Percentiles rank a stretch among this genome's conserved stretches.
These are phyloP conservation scores for Cremastinae sp. DNA, from an alignment of 2,888 invertebrate species.

Conservation along the genomic window DNA sequence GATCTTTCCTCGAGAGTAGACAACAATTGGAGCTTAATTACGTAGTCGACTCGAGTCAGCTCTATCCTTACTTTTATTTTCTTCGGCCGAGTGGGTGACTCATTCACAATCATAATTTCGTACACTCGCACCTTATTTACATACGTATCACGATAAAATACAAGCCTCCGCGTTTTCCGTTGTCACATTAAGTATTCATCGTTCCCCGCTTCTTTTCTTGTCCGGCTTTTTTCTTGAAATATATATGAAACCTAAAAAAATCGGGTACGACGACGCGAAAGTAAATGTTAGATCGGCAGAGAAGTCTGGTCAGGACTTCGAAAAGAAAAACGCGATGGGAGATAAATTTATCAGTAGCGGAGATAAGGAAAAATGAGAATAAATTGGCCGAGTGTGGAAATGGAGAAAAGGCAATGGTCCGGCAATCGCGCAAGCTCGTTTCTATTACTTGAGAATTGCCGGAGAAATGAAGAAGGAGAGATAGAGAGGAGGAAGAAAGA, in stretches of 20 bases:
- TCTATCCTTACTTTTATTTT: conserved; percentile 29
- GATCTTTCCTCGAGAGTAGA: conserved; percentile 58
- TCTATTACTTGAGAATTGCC: background rate
- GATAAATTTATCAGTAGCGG: background rate
- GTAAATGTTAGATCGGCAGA: background rate
- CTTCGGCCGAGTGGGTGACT: conserved; percentile 45
- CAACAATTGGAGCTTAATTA: conserved; percentile 75
- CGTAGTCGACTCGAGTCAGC: conserved; percentile 58
- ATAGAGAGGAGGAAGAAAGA: background rate
- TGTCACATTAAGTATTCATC: conserved; percentile 2
- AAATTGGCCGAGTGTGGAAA: background rate
- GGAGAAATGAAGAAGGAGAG: conserved; percentile 6
- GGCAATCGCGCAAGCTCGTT: too few species aligned
- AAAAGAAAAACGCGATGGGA: too few species aligned
- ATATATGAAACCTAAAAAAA: background rate
- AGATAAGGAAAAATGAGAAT: background rate
- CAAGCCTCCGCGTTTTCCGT: conserved; percentile 47
- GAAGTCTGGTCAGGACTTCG: background rate
- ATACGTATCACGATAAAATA: conserved; percentile 29
- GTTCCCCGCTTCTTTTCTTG: background rate
- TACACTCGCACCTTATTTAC: conserved; percentile 4
- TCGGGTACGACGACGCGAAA: background rate
- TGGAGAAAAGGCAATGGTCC: too few species aligned
- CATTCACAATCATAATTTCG: conserved; percentile 51
- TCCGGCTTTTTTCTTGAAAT: background rate